Percentiles rank a stretch among this genome's conserved stretches.
phyloP scores from a whole-genome alignment of 2,888 invertebrate genomes.

The Noctuana brunneofusca region DNA sequence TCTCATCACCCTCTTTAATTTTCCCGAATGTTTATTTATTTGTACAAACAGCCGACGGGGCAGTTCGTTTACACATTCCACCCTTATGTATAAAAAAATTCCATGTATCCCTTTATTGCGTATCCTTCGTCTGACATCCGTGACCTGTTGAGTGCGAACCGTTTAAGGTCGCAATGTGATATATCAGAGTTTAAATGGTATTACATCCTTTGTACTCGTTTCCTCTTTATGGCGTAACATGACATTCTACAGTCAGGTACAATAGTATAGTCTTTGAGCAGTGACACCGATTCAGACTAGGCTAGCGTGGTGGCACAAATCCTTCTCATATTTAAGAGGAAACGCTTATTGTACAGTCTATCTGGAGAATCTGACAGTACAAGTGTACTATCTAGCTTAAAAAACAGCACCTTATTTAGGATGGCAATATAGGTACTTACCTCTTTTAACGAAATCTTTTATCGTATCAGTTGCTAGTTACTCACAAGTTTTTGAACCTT shows the following conservation, averaged over 20 bases:
- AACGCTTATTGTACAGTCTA: no score
- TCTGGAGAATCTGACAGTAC: no score
- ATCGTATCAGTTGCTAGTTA: no score
- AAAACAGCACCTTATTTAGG: no score
- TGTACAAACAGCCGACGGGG: slow-evolving; percentile 59
- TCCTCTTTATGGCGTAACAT: neutral
- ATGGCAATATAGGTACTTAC: no score
- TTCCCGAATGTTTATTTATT: slow-evolving; percentile 73
- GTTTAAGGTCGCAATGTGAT: slow-evolving; percentile 7
- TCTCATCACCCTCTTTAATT: slow-evolving; percentile 65
- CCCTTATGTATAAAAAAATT: slow-evolving; percentile 45
- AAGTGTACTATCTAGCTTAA: no score
- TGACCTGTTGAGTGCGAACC: slow-evolving; percentile 23
- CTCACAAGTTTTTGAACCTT: no score
- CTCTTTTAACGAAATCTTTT: no score
- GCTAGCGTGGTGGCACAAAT: no score
- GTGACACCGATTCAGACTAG: no score
- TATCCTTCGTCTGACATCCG: slow-evolving; percentile 41
- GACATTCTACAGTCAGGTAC: neutral
- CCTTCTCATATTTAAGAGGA: no score
- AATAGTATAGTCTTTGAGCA: no score
- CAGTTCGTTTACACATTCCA: slow-evolving; percentile 66
- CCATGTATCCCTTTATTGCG: slow-evolving; percentile 45
- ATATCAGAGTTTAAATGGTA: slow-evolving; percentile 5
- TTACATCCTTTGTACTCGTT: neutral